Evolutionary conservation across 2,888 invertebrate species (phyloP), one percentile per base, ranked within the genome.

Genomic region (Drosophila atripex): DNA sequence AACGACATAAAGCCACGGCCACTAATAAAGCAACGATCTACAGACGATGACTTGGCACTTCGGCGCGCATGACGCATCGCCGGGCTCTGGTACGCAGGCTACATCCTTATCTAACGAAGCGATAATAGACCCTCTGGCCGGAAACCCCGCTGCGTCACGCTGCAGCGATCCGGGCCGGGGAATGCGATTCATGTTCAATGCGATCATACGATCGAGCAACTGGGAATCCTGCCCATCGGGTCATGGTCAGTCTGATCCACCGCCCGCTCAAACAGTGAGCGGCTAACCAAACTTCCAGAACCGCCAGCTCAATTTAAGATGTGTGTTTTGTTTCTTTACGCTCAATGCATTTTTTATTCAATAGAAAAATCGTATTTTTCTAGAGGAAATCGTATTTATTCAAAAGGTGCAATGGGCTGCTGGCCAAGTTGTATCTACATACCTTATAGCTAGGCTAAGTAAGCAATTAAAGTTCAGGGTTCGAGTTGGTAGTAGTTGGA

Each of bases 241-340:
- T 28, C 41, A 41, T 18, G 41, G 41, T 28, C 28, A 25, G 28
- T 49, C 49, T n/a, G 51, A 50, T 50, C 51, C 51, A 38, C 56
- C 55, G 41, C 55, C 30, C 28, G 79, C 86, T 88, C 39, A 16
- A 16, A 6, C 7, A 35, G 35, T 35, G 35, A 35, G 7, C n/a
- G 35, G 35, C 35, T 35, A 35, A 86, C 90, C 87, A 59, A 89
- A 83, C 86, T 88, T 83, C 75, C 82, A 85, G 80, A 86, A 89
- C 77, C 75, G 77, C 86, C 85, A 88, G 86, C 87, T 86, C 76
- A 84, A 83, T 32, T 74, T 39, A 64, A 68, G 43, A 63, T 71
- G 43, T 56, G 65, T 65, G 47, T 63, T 72, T 53, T 64, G 12
- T 60, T 68, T 71, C 59, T 73, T 78, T 68, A 69, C 73, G 78